Evolutionary conservation across 2,888 invertebrate genomes (phyloP), one percentile per base, ranked within the genome.

Genomic region (Herminia tarsipennalis): DNA sequence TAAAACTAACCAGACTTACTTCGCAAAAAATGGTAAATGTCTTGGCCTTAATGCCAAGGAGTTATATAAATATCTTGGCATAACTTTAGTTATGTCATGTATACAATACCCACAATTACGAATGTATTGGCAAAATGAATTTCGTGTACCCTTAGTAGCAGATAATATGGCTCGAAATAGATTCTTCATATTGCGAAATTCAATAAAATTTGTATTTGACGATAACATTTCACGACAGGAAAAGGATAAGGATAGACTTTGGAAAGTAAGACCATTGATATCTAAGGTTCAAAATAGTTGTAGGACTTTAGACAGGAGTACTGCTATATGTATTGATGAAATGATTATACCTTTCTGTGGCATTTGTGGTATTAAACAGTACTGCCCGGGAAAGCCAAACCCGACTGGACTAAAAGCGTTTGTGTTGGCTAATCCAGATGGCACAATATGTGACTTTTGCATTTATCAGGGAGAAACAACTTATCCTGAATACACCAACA

Each of bases 401-500:
- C n/a, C n/a, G n/a, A n/a, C n/a, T n/a, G n/a, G n/a, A n/a, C n/a
- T n/a, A n/a, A n/a, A n/a, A n/a, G n/a, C n/a, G n/a, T n/a, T n/a
- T n/a, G n/a, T n/a, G n/a, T n/a, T 18, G 20, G 20, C 20, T 18
- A 18, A 18, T 18, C 20, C 20, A 18, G 20, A 18, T 18, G 20
- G 20, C 3, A 24, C n/a, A 24, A 1, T 24, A n/a, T 24, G 24
- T 24, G 24, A 24, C n/a, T 24, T 24, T 24, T 24, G 24, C n/a
- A 24, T 24, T 24, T 24, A 24, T n/a, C 24, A 24, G 24, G 24
- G 24, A 3, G 24, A 24, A 24, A 24, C 24, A 18, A 32, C 32
- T 18, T 32, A 32, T 20, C 32, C 32, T 20, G 20, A 32, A 10
- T 32, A 32, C 32, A 20, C 18, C 4, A 32, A 32, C 32, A 32